A percentile compares a stretch with the other conserved stretches of the same genome.
Conservation (phyloP, 2,888 invertebrate species). For the Endomychus coccineus region DNA sequence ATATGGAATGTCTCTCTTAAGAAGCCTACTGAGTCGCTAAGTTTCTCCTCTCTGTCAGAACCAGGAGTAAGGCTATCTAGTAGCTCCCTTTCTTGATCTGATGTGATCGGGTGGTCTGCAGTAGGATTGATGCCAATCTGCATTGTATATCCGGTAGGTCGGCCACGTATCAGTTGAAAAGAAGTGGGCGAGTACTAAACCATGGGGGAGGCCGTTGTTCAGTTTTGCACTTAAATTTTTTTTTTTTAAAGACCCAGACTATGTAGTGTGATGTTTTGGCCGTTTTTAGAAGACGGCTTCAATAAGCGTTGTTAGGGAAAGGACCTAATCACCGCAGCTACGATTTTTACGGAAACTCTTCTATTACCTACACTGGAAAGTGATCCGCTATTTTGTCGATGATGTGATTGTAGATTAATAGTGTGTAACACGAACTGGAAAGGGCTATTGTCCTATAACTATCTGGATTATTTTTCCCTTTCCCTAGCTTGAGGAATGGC, state of each 20-base stretch:
- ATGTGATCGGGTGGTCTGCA: too few relatives aligned
- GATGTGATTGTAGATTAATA: constrained; percentile 1
- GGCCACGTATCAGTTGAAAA: neutral
- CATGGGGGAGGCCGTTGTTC: neutral
- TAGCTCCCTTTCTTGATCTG: too few relatives aligned
- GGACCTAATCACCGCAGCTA: constrained; percentile 1
- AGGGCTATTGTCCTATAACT: constrained; percentile 1
- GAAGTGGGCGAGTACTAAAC: neutral
- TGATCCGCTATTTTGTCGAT: neutral
- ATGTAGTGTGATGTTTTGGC: neutral
- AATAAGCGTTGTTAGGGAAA: constrained; percentile 15
- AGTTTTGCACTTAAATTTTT: neutral
- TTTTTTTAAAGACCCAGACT: neutral
- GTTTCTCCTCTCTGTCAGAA: too few relatives aligned
- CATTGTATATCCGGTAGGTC: neutral
- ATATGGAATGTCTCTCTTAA: too few relatives aligned
- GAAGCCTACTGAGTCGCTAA: too few relatives aligned
- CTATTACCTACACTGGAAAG: neutral
- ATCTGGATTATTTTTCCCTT: constrained; percentile 1
- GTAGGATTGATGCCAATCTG: too few relatives aligned
- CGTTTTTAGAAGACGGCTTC: constrained; percentile 11
- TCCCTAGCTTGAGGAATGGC: neutral
- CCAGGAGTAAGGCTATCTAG: too few relatives aligned
- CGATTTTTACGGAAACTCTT: constrained; percentile 1
- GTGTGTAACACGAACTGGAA: neutral